A percentile compares a stretch with the other conserved stretches of the same genome.
Evolutionary conservation across 2,797 vertebrate species (phyloP).

Genomic region (Hydrolagus colliei): DNA sequence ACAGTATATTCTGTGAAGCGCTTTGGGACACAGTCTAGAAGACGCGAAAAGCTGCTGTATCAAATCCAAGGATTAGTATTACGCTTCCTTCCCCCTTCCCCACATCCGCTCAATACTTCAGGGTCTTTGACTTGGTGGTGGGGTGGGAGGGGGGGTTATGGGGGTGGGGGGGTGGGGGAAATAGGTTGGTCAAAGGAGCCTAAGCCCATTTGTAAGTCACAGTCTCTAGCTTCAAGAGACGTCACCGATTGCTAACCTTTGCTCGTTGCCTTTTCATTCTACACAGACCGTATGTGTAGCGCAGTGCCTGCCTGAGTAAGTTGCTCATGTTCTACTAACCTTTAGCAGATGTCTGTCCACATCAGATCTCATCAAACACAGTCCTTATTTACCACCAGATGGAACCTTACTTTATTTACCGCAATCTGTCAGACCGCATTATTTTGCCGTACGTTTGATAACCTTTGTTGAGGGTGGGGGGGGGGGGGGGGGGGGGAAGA

Average conservation of each 20-base stretch:
- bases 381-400: background rate
- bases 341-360: background rate
- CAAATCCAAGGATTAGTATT: background rate
- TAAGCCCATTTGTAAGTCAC: background rate
- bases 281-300: too few species aligned
- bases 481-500: too few species aligned
- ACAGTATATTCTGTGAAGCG: too few species aligned
- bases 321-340: background rate
- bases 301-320: background rate
- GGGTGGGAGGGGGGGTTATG: too few species aligned
- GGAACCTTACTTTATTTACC: background rate
- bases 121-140: background rate
- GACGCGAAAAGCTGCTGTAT: background rate
- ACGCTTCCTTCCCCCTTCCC: background rate
- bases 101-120: background rate
- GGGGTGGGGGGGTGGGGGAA: background rate
- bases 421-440: too few species aligned
- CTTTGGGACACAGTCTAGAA: too few species aligned
- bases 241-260: background rate
- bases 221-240: background rate
- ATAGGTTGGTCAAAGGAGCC: background rate
- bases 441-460: background rate
- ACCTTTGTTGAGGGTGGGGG: too few species aligned
- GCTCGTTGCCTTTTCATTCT: background rate
- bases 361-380: background rate